phyloP scores from a whole-genome alignment of 2,113 vertebrate species.

The Cyprinodon brontotheroides region DNA sequence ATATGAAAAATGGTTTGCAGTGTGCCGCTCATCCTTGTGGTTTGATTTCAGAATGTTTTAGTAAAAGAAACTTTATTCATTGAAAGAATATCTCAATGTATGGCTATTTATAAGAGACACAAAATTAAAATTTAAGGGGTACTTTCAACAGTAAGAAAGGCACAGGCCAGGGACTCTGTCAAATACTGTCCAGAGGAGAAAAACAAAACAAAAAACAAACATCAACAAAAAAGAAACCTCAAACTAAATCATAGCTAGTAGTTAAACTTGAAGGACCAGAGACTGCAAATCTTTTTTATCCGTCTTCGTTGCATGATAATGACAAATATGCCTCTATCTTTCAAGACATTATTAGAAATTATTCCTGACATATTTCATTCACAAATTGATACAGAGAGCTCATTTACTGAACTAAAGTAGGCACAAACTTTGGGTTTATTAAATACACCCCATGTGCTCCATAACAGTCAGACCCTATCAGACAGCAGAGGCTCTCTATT shows the following conservation, averaged over 20 bases:
- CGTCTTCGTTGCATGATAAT: conserved; percentile 3
- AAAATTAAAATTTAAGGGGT: no score
- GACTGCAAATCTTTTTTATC: not conserved
- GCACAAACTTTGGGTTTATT: conserved; percentile 73
- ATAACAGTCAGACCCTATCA: conserved; percentile 72
- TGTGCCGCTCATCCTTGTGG: no score
- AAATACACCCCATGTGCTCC: conserved; percentile 72
- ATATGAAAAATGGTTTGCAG: not conserved
- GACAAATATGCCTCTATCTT: conserved; percentile 31
- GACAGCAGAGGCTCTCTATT: conserved; percentile 54
- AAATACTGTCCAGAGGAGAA: not conserved
- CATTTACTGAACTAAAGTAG: conserved; percentile 66
- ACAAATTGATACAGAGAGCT: conserved; percentile 66
- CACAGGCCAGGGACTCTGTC: not conserved
- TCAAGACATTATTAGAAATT: conserved; percentile 34
- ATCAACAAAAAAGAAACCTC: not conserved
- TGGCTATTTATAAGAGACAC: no score
- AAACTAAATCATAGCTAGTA: not conserved
- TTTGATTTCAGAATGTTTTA: not conserved
- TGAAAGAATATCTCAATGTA: no score
- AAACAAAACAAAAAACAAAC: not conserved
- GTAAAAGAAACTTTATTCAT: not conserved
- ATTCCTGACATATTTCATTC: conserved; percentile 46
- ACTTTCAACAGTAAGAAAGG: no score
- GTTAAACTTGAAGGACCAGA: not conserved